phyloP scores from a whole-genome alignment of 2,888 invertebrate genomes.

The Caenorhabditis macrosperma region DNA sequence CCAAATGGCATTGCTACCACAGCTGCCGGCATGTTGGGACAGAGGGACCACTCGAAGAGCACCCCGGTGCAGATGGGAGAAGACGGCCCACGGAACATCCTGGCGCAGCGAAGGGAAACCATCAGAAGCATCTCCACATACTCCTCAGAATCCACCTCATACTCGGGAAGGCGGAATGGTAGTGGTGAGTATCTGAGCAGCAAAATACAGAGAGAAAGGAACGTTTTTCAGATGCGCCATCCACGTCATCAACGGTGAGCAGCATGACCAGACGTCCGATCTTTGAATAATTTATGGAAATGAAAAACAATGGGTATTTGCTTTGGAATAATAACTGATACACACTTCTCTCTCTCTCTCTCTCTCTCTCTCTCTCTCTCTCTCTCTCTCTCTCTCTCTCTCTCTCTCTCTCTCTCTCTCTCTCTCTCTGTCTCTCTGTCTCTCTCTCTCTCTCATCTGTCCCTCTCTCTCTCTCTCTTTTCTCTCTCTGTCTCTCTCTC shows the following conservation, averaged over 20 bases:
- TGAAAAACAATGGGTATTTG: conserved; percentile 31
- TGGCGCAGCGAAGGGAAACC: conserved; percentile 31
- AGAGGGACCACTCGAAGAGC: conserved; percentile 48
- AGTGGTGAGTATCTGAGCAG: conserved; percentile 11
- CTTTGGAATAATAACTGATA: background rate
- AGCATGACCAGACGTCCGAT: conserved; percentile 39
- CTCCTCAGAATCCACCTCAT: conserved; percentile 29
- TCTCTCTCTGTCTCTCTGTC: background rate
- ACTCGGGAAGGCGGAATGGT: conserved; percentile 36
- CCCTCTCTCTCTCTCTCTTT: background rate
- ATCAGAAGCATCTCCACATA: conserved; percentile 36
- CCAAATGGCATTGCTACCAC: conserved; percentile 37
- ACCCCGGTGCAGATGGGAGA: conserved; percentile 16
- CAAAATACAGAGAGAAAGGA: background rate
- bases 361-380: background rate
- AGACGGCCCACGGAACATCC: conserved; percentile 18
- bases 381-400: background rate
- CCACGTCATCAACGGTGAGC: conserved; percentile 30
- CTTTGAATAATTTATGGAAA: conserved; percentile 50
- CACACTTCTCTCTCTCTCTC: background rate
- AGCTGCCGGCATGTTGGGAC: conserved; percentile 44
- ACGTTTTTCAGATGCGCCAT: conserved; percentile 32
- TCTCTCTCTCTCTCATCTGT: background rate
- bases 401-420: background rate
- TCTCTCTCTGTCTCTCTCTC: background rate